Evolutionary conservation across 2,888 invertebrate species (phyloP), one percentile per base, ranked within the genome.

Genomic region (Dasypolia templi): DNA sequence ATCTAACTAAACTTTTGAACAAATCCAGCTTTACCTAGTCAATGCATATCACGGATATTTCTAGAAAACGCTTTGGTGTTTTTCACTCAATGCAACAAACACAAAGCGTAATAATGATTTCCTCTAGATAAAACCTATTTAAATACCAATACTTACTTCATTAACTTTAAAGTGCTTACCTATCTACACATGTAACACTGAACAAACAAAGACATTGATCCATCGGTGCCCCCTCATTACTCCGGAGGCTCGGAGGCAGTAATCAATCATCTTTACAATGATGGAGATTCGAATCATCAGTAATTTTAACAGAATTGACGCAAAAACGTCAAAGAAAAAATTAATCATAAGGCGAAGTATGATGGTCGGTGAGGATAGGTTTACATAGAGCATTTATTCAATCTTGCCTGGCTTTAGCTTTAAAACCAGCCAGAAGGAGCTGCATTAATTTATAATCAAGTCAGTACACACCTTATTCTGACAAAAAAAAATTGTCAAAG

Each of bases 241-340:
- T 51, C 53, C 46, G 14, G 62, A 61, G 32, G 72, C 77, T 66
- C 75, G 72, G 46, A 81, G 64, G 58, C 35, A 77, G 82, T 78
- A 83, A 83, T 87, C 88, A 82, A 87, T 88, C 79, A 83, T 72
- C 56, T 64, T 76, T 68, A 84, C 64, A 80, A 75, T 69, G 72
- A 72, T 72, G 80, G 71, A 76, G 75, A 72, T 63, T 51, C 77
- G 69, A 82, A 82, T 87, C 81, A 72, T 82, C 86, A 86, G 77
- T 82, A 78, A 86, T 87, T 85, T 86, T 61, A 77, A 81, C 72
- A 55, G 78, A 74, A 83, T 82, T 86, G 82, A 79, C 74, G 86
- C 86, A 88, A 87, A 87, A 88, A 88, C 79, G 49, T 56, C 39
- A 32, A 59, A 55, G 72, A 72, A 86, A 83, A 85, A 86, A 80